Percentiles rank a stretch among this genome's conserved stretches.
These are phyloP conservation scores for Hippopotamus amphibius DNA, from an alignment of 2,113 vertebrate species.

Conservation along the genomic window DNA sequence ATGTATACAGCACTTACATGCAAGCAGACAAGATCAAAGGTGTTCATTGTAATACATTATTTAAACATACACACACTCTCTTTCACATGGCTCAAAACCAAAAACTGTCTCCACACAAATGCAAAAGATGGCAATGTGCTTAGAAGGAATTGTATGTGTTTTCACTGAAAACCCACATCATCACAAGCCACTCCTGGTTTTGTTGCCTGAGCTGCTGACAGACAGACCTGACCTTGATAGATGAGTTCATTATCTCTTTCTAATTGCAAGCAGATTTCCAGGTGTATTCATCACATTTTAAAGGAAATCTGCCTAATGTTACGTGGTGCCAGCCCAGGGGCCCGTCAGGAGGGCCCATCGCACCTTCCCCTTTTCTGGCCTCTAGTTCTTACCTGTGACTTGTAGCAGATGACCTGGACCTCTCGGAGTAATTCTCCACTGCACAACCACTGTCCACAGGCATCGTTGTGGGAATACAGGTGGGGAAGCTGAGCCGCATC, in stretches of 20 bases:
- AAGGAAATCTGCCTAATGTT: conserved; percentile 84
- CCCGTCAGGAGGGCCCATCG: conserved; percentile 83
- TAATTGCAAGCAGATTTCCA: conserved; percentile 93
- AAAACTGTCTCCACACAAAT: neutral
- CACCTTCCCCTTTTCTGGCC: conserved; percentile 86
- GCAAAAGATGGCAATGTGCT: neutral
- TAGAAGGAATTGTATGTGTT: neutral
- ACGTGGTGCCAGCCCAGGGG: conserved; percentile 75
- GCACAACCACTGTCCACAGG: conserved; percentile 62
- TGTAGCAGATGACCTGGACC: conserved; percentile 80
- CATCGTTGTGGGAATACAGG: conserved; percentile 46
- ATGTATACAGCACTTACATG: neutral
- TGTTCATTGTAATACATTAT: neutral
- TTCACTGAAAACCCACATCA: neutral
- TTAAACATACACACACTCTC: neutral
- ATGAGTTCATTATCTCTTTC: conserved; percentile 92
- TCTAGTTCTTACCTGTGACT: conserved; percentile 87
- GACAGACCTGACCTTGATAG: conserved; percentile 89
- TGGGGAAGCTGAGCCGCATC: neutral
- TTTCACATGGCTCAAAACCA: neutral
- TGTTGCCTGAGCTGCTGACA: conserved; percentile 80
- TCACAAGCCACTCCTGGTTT: conserved; percentile 74
- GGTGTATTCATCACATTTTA: conserved; percentile 90
- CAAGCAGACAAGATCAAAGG: neutral
- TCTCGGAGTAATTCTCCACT: conserved; percentile 76